These are phyloP conservation scores for Drymonia ruficornis DNA, from an alignment of 2,888 invertebrate species.

Conservation along the genomic window DNA sequence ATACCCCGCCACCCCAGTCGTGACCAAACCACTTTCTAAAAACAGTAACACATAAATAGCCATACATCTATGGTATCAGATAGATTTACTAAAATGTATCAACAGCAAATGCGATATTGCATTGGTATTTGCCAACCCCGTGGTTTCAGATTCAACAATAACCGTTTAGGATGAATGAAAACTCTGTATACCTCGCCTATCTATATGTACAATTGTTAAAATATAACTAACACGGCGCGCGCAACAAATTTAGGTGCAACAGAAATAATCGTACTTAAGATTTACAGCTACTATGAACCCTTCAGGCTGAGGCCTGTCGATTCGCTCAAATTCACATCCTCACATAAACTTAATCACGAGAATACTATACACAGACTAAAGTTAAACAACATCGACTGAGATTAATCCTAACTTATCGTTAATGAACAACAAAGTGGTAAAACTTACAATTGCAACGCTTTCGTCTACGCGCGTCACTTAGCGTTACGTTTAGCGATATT, in stretches of 20 bases:
- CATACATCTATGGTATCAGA: constrained; percentile 66
- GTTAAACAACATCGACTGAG: constrained; percentile 79
- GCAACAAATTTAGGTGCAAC: constrained; percentile 78
- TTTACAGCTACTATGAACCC: constrained; percentile 76
- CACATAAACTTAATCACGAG: constrained; percentile 75
- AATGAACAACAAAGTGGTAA: constrained; percentile 84
- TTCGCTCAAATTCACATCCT: constrained; percentile 81
- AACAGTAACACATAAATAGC: constrained; percentile 69
- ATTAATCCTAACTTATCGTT: constrained; percentile 83
- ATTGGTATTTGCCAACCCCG: constrained; percentile 67
- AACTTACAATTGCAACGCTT: constrained; percentile 76
- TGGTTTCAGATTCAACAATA: constrained; percentile 72
- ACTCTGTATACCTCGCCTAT: constrained; percentile 74
- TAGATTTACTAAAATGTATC: constrained; percentile 56
- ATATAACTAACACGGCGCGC: constrained; percentile 77
- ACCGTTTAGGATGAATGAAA: constrained; percentile 68
- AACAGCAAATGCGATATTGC: constrained; percentile 70
- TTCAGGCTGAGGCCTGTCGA: constrained; percentile 73
- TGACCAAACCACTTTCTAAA: constrained; percentile 51
- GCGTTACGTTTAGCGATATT: constrained; percentile 72
- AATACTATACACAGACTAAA: constrained; percentile 82
- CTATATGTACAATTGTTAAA: constrained; percentile 80
- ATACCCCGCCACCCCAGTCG: constrained; percentile 42
- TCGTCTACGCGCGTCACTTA: constrained; percentile 63
- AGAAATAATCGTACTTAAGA: constrained; percentile 73